Evolutionary conservation across 1,140 invertebrate species (phyloP).

Genomic region (Lasaia peninsularis): DNA sequence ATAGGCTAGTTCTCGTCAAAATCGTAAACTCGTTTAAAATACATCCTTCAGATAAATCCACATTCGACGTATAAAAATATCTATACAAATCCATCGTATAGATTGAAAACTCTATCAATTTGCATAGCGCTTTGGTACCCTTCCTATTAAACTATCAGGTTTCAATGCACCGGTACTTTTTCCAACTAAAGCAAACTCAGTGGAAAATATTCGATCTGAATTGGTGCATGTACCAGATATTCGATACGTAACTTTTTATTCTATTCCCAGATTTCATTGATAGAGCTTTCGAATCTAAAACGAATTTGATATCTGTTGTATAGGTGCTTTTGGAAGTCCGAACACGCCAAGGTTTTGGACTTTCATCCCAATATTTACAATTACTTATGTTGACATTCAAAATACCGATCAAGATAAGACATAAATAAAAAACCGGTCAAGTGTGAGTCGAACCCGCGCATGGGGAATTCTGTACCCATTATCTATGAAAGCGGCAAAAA

Average conservation of each 20-base stretch:
- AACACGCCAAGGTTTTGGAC: neutral
- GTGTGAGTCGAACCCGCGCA: too few relatives aligned
- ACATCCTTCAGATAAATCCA: too few relatives aligned
- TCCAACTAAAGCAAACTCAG: constrained; percentile 23
- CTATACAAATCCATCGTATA: neutral
- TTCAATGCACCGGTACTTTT: constrained; percentile 6
- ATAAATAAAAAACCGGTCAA: too few relatives aligned
- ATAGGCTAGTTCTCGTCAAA: too few relatives aligned
- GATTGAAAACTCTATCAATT: neutral
- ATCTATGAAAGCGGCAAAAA: too few relatives aligned
- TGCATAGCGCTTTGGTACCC: neutral
- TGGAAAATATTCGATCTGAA: constrained; percentile 26
- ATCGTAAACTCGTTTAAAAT: too few relatives aligned
- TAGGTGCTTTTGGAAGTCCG: neutral
- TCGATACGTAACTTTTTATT: constrained; percentile 1
- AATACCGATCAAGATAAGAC: too few relatives aligned
- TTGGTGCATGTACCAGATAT: constrained; percentile 15
- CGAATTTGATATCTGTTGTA: constrained; percentile 7
- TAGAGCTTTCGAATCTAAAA: constrained; percentile 8
- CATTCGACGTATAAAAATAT: too few relatives aligned
- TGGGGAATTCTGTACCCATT: too few relatives aligned
- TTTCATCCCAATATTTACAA: neutral
- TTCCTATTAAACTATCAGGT: constrained; percentile 2
- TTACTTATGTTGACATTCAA: too few relatives aligned
- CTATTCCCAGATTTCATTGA: neutral